A percentile compares a stretch with the other conserved stretches of the same genome.
These are phyloP conservation scores for Peromyscus melanophrys DNA, from an alignment of 2,797 vertebrate species.

Conservation along the genomic window DNA sequence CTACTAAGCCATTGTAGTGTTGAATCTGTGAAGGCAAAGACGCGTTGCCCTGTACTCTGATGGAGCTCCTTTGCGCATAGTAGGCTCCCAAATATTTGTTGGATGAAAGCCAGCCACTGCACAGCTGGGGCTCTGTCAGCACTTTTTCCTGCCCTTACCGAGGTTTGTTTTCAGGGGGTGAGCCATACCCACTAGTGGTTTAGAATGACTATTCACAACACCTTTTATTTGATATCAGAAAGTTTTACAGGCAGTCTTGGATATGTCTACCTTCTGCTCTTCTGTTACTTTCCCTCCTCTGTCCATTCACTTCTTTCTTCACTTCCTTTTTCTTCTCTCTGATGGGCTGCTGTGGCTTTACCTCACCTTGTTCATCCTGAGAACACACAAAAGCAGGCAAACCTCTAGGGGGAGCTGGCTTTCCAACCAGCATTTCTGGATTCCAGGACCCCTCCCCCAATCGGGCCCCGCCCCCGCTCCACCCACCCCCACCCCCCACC, in stretches of 20 bases:
- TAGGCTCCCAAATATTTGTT: background rate
- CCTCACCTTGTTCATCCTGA: background rate
- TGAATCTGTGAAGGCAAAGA: background rate
- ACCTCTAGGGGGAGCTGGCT: background rate
- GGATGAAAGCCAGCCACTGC: background rate
- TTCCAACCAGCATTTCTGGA: background rate
- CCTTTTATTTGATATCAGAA: constrained; percentile 19
- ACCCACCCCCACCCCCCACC: no score
- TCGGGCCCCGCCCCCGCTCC: no score
- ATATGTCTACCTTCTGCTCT: background rate
- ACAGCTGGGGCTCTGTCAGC: background rate
- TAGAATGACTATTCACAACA: background rate
- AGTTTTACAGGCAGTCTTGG: background rate
- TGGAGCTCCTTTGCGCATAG: background rate
- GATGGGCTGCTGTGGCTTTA: background rate
- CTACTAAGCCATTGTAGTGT: background rate
- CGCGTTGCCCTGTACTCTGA: background rate
- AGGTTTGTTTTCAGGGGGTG: background rate
- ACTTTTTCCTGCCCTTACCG: background rate
- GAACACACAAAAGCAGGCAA: background rate
- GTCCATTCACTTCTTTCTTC: background rate
- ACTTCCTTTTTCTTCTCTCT: background rate
- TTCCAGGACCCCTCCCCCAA: background rate
- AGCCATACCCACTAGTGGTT: background rate
- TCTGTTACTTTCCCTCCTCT: background rate